A percentile compares a stretch with the other conserved stretches of the same genome.
Conservation (phyloP, 2,113 vertebrate genomes). For the Mixornis gularis region DNA sequence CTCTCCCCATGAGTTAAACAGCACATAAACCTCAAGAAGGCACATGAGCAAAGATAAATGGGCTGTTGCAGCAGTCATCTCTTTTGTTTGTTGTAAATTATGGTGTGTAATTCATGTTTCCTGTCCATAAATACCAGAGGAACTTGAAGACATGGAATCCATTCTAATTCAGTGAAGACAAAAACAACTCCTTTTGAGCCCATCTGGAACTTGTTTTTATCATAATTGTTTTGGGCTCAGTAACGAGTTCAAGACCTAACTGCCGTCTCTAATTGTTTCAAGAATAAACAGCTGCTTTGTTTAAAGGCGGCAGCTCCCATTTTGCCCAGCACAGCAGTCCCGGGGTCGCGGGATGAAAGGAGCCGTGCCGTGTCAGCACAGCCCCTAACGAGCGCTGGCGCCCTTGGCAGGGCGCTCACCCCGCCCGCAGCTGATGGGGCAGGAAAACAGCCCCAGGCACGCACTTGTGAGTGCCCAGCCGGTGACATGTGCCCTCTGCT, state of each 20-base stretch:
- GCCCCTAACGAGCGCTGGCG: not conserved
- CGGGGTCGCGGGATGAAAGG: not conserved
- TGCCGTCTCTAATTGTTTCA: conserved; percentile 43
- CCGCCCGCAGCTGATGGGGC: not conserved
- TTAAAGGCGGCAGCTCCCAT: not conserved
- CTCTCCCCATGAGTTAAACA: not conserved
- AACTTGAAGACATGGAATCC: conserved; percentile 46
- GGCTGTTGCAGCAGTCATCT: conserved; percentile 13
- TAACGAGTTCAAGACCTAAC: conserved; percentile 52
- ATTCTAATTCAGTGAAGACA: conserved; percentile 37
- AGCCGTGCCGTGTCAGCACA: not conserved
- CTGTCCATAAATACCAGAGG: conserved; percentile 54
- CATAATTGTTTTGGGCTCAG: conserved; percentile 22
- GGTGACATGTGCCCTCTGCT: not conserved
- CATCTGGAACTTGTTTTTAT: conserved; percentile 57
- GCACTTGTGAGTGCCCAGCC: accelerated
- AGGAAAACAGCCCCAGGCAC: not conserved
- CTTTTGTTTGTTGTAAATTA: conserved; percentile 58
- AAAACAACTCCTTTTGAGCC: conserved; percentile 53
- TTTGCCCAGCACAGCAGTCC: not conserved
- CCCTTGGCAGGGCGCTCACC: not conserved
- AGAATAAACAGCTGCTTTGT: conserved; percentile 47
- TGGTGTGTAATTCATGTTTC: conserved; percentile 59
- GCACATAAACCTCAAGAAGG: conserved; percentile 29
- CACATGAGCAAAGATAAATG: conserved; percentile 53